Evolutionary conservation across 2,797 vertebrate genomes (phyloP), one percentile per base, ranked within the genome.

Genomic region (Artibeus jamaicensis): DNA sequence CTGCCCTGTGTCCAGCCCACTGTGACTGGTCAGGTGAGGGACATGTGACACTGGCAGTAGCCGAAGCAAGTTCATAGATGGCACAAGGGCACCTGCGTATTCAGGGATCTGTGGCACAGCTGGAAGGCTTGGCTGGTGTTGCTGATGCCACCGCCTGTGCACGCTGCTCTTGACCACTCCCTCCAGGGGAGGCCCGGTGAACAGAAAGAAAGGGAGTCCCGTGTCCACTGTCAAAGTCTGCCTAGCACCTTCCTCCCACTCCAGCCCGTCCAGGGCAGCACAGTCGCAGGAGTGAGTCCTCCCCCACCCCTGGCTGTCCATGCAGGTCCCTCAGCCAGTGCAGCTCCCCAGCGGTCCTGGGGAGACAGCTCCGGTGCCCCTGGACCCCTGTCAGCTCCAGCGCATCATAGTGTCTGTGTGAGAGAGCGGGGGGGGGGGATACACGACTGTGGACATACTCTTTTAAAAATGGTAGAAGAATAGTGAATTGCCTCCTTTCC

Each of bases 141-240:
- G 11, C 42, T 15, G 2, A 21, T 21, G 21, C 15, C 7, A 7
- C 10, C 37, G 12, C 2, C 0, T 19, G 2, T 4, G 5, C 32
- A 3, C 9, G 0, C n/a, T 32, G 62, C 39, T 53, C 62, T 62
- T 39, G 5, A 19, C 24, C 46, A 5, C 16, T 50, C 8, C 29
- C 53, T 68, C 12, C 10, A 18, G 74, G 15, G 24, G 46, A 29
- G 44, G 46, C 32, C 67, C 29, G 19, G 29, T 5, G 15, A 6
- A 32, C 34, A 19, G 34, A 34, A 6, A 53, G 34, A 44, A 18
- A 8, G 29, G 1, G 9, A 26, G 34, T 50, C 9, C 1, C 32
- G 11, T 0, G 26, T 32, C 62, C 79, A 46, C 18, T 19, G 21
- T 21, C 2, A 29, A 21, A 68, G 50, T 59, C 39, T 29, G 22